Base-by-base conservation (phyloP, 1,140 invertebrate genomes). In the Chlorops oryzae region DNA sequence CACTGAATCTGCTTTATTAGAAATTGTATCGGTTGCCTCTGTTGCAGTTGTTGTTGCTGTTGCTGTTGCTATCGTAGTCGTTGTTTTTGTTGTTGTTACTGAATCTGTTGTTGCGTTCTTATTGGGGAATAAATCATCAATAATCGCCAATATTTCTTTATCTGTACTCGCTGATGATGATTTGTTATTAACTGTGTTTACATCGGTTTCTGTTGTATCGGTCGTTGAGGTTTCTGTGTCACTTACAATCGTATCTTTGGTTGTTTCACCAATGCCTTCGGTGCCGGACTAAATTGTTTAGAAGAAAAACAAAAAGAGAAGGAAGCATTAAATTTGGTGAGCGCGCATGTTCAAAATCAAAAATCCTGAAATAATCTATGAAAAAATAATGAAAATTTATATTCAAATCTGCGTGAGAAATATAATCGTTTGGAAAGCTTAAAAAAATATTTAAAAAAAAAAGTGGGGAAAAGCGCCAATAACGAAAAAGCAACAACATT, bases 71-170 rank as follows among this genome's bases (percentile, higher is more conserved):
- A 52, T 35, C 59, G 58, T 50, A 57, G 57, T 48, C 55, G 52
- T 55, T 57, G 58, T 54, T 54, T 41, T 54, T 58, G 50, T 44
- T 56, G 54, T 56, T 59, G 56, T 61, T 57, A 53, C 37, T 59
- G 59, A 35, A 50, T 20, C 37, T 6, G 27, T 52, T 46, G 43
- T 46, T 40, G 45, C 45, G 23, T n/a, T n/a, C n/a, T n/a, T n/a
- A n/a, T n/a, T n/a, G n/a, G n/a, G n/a, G n/a, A n/a, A n/a, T n/a
- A n/a, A n/a, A n/a, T n/a, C n/a, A n/a, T n/a, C n/a, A n/a, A n/a
- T n/a, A n/a, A n/a, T n/a, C n/a, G n/a, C n/a, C n/a, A n/a, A n/a
- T n/a, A n/a, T n/a, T n/a, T n/a, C n/a, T n/a, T n/a, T n/a, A n/a
- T n/a, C n/a, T n/a, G 38, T 22, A 23, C 34, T 22, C 28, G 27